Evolutionary conservation across 2,113 vertebrate species (phyloP).

Genomic region (Catagonus wagneri): DNA sequence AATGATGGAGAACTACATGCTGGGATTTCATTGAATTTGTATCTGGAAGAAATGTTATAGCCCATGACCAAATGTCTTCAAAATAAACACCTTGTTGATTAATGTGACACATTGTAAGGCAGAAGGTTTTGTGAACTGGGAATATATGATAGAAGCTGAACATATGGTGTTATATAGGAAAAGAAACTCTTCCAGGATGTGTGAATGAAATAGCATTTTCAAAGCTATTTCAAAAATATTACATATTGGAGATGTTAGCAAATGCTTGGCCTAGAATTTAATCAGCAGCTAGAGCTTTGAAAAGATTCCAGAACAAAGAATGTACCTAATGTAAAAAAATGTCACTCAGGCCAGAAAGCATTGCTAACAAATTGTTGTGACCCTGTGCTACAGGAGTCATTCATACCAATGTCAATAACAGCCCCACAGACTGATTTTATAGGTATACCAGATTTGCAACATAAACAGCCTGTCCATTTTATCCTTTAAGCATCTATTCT

Average conservation of each 20-base stretch:
- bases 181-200: constrained; percentile 72
- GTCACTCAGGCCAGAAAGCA: constrained; percentile 80
- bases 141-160: constrained; percentile 61
- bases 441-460: constrained; percentile 65
- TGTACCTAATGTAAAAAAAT: constrained; percentile 77
- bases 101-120: constrained; percentile 43
- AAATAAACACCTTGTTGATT: constrained; percentile 77
- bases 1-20: constrained; percentile 50
- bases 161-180: constrained; percentile 49
- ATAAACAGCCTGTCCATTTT: constrained; percentile 74
- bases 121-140: constrained; percentile 65
- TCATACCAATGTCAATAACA: constrained; percentile 79
- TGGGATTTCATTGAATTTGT: constrained; percentile 78
- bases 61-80: constrained; percentile 63
- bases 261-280: constrained; percentile 82
- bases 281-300: constrained; percentile 82
- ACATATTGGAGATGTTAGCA: constrained; percentile 74
- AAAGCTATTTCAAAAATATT: constrained; percentile 79
- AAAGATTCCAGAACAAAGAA: constrained; percentile 75
- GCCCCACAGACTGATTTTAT: constrained; percentile 78
- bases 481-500: constrained; percentile 62
- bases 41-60: constrained; percentile 60
- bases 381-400: constrained; percentile 76
- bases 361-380: constrained; percentile 80
- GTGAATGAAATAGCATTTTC: constrained; percentile 75